Conservation (phyloP, 2,888 invertebrate species). For the Andricus quercusramuli region DNA sequence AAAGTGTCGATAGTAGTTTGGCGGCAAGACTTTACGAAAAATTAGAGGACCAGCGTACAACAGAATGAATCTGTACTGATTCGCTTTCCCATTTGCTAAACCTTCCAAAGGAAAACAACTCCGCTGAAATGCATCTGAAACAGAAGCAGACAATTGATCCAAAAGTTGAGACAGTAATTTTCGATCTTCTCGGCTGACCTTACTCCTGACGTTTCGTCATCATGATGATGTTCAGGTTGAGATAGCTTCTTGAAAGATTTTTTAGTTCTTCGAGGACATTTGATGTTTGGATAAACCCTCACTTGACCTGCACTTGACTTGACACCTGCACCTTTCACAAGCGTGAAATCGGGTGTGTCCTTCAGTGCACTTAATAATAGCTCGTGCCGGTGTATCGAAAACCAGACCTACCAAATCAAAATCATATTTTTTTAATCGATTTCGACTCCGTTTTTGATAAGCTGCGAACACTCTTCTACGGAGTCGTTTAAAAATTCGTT, state of each 20-base stretch:
- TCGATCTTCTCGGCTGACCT: slow-evolving; percentile 27
- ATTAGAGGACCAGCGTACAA: slow-evolving; percentile 52
- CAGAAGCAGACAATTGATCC: slow-evolving; percentile 44
- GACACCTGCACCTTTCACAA: slow-evolving; percentile 57
- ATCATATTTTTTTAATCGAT: slow-evolving; percentile 45
- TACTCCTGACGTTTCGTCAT: slow-evolving; percentile 31
- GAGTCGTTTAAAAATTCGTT: slow-evolving; percentile 46
- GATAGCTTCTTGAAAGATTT: slow-evolving; percentile 51
- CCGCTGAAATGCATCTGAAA: slow-evolving; percentile 58
- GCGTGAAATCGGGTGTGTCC: slow-evolving; percentile 54
- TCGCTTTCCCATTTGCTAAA: slow-evolving; percentile 58
- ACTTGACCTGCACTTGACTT: too few relatives aligned
- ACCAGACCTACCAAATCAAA: slow-evolving; percentile 47
- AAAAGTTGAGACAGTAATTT: slow-evolving; percentile 40
- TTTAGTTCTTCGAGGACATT: slow-evolving; percentile 48
- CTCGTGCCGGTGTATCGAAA: slow-evolving; percentile 55
- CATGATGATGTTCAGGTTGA: slow-evolving; percentile 53
- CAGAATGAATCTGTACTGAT: slow-evolving; percentile 43
- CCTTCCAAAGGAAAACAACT: slow-evolving; percentile 53
- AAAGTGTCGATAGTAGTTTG: slow-evolving; percentile 52
- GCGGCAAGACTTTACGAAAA: slow-evolving; percentile 43
- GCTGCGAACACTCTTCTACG: slow-evolving; percentile 26
- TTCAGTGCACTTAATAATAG: slow-evolving; percentile 53
- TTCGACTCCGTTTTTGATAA: slow-evolving; percentile 46
- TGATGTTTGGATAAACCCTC: slow-evolving; percentile 45